Conservation (phyloP, 2,113 vertebrate genomes). For the Pan paniscus region DNA sequence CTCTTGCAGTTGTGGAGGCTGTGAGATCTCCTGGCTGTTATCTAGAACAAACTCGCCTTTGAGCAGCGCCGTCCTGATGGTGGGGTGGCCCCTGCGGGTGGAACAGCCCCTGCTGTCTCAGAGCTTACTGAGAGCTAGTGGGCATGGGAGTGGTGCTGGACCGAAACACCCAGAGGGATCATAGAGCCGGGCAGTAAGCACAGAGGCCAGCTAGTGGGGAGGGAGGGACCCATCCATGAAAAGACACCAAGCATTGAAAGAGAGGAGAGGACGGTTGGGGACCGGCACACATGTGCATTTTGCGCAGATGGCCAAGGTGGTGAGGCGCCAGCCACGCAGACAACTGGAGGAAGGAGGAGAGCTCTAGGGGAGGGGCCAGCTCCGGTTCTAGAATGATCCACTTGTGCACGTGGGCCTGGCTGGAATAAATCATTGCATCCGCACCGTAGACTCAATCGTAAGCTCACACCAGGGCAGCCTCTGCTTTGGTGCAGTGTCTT, state of each 20-base stretch:
- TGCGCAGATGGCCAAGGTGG: background rate
- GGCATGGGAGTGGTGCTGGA: background rate
- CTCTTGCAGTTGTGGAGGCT: too few species aligned
- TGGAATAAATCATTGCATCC: accelerated
- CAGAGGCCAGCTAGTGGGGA: accelerated
- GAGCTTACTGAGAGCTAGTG: accelerated
- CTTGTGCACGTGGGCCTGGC: background rate
- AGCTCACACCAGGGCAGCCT: background rate
- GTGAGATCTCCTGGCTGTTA: too few species aligned
- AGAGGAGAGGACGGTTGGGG: background rate
- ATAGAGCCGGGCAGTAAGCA: accelerated
- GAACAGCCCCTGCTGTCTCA: background rate
- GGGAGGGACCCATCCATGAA: accelerated
- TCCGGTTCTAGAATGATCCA: background rate
- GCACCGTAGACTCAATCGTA: accelerated
- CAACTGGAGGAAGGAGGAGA: background rate
- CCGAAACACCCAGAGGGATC: accelerated
- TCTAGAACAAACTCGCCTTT: background rate
- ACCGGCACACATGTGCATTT: accelerated
- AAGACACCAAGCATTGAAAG: background rate
- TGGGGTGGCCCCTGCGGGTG: accelerated
- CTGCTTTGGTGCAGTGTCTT: background rate
- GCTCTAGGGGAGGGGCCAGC: accelerated
- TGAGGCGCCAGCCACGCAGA: background rate
- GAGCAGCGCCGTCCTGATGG: accelerated